These are phyloP conservation scores for Diachasmimorpha longicaudata DNA, from an alignment of 1,140 invertebrate species.

Conservation along the genomic window DNA sequence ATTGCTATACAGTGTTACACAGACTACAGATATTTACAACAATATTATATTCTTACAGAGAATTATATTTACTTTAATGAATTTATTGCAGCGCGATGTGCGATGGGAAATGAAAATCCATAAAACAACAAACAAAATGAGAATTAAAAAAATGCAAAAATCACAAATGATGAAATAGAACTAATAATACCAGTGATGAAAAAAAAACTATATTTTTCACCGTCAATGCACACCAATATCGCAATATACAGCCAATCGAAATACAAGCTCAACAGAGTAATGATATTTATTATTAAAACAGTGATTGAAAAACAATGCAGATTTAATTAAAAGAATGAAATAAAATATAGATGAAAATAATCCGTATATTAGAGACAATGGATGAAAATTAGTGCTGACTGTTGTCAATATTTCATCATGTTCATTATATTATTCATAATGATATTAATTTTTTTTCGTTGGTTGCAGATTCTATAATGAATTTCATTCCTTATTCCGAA, in stretches of 20 bases:
- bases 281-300: constrained; percentile 61
- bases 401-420: constrained; percentile 12
- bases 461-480: not conserved
- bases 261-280: constrained; percentile 59
- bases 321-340: constrained; percentile 52
- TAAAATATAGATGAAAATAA: constrained; percentile 48
- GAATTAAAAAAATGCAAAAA: constrained; percentile 8
- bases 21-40: constrained; percentile 66
- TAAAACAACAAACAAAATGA: constrained; percentile 5
- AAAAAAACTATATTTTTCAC: constrained; percentile 62
- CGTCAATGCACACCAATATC: constrained; percentile 50
- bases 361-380: not conserved
- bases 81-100: constrained; percentile 61
- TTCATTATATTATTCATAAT: constrained; percentile 19
- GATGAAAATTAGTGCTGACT: constrained; percentile 7
- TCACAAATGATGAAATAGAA: not conserved
- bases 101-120: constrained; percentile 40
- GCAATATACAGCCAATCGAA: constrained; percentile 61
- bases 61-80: constrained; percentile 63
- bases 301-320: constrained; percentile 61
- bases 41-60: constrained; percentile 66
- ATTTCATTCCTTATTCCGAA: not conserved
- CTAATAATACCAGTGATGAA: constrained; percentile 37
- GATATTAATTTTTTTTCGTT: not conserved
- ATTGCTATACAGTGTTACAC: constrained; percentile 65